These are phyloP conservation scores for Diglossa cyanea DNA, from an alignment of 2,797 vertebrate genomes.

Conservation along the genomic window DNA sequence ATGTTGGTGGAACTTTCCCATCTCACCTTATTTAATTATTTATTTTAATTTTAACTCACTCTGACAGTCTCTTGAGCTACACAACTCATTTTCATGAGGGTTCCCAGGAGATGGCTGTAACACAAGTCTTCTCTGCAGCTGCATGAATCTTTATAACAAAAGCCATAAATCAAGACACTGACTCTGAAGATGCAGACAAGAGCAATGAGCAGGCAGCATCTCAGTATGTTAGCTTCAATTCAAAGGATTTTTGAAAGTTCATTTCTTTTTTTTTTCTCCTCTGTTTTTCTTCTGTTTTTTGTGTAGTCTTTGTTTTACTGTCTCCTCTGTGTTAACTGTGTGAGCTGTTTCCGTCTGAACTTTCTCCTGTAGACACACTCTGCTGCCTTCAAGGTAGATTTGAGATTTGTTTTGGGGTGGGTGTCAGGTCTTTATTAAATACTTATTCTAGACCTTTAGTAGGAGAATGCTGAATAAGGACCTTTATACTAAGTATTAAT, in stretches of 20 bases:
- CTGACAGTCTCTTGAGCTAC: not conserved
- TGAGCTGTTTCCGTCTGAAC: not conserved
- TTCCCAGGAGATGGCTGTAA: not conserved
- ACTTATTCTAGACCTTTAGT: not conserved
- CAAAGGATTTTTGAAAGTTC: not conserved
- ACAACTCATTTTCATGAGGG: slow-evolving; percentile 3
- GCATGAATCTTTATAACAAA: not conserved
- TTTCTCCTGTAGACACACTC: not conserved
- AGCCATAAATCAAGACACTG: not conserved
- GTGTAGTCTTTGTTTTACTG: not conserved
- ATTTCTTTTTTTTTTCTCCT: not conserved
- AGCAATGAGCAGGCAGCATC: not conserved
- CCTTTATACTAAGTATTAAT: not conserved
- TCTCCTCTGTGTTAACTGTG: not conserved
- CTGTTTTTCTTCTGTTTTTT: not conserved
- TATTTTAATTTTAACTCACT: slow-evolving; percentile 43
- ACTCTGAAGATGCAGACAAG: not conserved
- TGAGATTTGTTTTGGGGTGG: not conserved
- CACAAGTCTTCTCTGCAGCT: not conserved
- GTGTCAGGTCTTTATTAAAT: not conserved
- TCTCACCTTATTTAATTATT: slow-evolving; percentile 45
- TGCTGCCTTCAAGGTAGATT: not conserved
- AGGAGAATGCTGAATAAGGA: not conserved
- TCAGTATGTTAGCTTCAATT: not conserved
- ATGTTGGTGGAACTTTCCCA: not conserved